These are phyloP conservation scores for Hemaris fuciformis DNA, from an alignment of 2,888 invertebrate species.

Conservation along the genomic window DNA sequence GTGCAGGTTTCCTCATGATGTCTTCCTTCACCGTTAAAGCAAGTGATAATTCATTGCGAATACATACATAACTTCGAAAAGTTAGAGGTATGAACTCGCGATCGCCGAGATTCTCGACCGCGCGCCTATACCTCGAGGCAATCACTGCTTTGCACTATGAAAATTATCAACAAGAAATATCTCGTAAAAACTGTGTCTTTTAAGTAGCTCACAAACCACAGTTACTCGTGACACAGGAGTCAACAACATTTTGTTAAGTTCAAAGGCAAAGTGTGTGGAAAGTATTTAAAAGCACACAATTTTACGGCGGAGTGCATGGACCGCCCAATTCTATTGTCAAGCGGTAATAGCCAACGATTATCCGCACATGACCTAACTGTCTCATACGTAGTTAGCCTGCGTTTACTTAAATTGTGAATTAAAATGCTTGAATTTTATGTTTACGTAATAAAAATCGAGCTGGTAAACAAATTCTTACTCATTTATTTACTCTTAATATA, in stretches of 20 bases:
- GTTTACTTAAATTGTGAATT: background rate
- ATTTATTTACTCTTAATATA: too few relatives aligned
- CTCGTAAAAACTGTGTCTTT: background rate
- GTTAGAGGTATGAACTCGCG: too few relatives aligned
- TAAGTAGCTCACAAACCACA: background rate
- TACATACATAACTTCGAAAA: too few relatives aligned
- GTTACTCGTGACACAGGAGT: background rate
- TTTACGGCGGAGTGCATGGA: slow-evolving; percentile 67
- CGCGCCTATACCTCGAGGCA: too few relatives aligned
- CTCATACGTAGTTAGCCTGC: too few relatives aligned
- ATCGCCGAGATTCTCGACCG: too few relatives aligned
- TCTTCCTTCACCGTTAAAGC: too few relatives aligned
- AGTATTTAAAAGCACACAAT: slow-evolving; percentile 77
- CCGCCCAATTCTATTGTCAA: slow-evolving; percentile 78
- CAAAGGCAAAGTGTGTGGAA: slow-evolving; percentile 41
- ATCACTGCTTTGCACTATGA: too few relatives aligned
- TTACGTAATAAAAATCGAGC: too few relatives aligned
- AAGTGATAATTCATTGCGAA: too few relatives aligned
- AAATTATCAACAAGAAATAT: background rate
- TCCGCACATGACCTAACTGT: slow-evolving; percentile 45
- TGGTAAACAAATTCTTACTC: too few relatives aligned
- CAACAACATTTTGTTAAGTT: slow-evolving; percentile 4
- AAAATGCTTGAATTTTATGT: background rate
- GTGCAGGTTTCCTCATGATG: too few relatives aligned
- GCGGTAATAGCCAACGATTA: slow-evolving; percentile 69